A percentile compares a stretch with the other conserved stretches of the same genome.
These are phyloP conservation scores for Scaptomyza parva DNA, from an alignment of 2,888 invertebrate genomes.

Conservation along the genomic window DNA sequence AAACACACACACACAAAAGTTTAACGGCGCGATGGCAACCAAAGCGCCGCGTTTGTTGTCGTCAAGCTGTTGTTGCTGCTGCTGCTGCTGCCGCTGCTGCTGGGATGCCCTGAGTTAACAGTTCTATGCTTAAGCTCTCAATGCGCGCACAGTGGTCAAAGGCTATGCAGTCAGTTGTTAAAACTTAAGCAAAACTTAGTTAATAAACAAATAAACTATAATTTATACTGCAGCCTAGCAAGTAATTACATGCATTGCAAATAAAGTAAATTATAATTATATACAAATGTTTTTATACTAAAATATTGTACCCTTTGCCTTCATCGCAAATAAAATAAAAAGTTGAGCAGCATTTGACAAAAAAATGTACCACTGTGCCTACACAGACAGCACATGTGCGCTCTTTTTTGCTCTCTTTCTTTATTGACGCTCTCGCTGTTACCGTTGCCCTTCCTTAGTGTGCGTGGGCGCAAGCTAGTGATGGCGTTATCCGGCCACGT, in stretches of 20 bases:
- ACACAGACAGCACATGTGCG: conserved; percentile 16
- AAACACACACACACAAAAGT: conserved; percentile 28
- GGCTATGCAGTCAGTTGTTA: background rate
- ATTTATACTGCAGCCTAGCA: background rate
- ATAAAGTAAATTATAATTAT: too few species aligned
- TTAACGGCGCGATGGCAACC: conserved; percentile 38
- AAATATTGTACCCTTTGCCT: too few species aligned
- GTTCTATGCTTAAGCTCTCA: conserved; percentile 28
- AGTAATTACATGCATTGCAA: too few species aligned
- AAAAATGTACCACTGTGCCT: conserved; percentile 43
- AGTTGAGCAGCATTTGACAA: background rate
- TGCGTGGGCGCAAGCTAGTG: conserved; percentile 67
- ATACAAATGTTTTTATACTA: too few species aligned
- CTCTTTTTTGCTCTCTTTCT: conserved; percentile 12
- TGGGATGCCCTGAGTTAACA: conserved; percentile 18
- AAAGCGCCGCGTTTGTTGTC: conserved; percentile 52
- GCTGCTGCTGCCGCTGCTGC: conserved; percentile 7
- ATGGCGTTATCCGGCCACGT: conserved; percentile 36
- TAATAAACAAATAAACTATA: background rate
- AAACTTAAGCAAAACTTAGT: background rate
- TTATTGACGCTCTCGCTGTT: conserved; percentile 7
- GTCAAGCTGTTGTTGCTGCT: conserved; percentile 29
- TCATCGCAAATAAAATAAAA: background rate
- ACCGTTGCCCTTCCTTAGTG: conserved; percentile 7
- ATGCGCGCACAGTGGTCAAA: conserved; percentile 30